Base-by-base conservation (phyloP, 2,113 vertebrate species). In the Chloropsis cyanopogon region DNA sequence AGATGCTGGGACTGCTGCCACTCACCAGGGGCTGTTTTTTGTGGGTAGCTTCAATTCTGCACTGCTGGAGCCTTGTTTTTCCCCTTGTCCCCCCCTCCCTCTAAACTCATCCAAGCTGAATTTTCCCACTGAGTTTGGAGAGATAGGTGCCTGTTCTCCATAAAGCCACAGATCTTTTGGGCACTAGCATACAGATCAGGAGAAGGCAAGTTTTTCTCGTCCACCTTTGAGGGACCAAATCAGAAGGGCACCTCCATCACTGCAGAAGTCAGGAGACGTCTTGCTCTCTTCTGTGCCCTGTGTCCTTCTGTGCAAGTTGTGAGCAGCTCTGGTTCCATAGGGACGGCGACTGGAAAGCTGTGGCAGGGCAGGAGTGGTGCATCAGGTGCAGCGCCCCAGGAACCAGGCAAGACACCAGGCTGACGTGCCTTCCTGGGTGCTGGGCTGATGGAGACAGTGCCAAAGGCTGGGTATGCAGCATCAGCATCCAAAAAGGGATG, bases 11-110 rank as follows among this genome's bases (percentile, higher is more conserved):
- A 64, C 22, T 66, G 50, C 52, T 57, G 50, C 69, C 49, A 29
- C 46, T 52, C 28, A 15, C 19, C 7, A 0, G 9, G 42, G 18
- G 20, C 7, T 49, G 25, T 53, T 85, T 82, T 49, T 53, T 64
- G n/a, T 2, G 3, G 17, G 39, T 77, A 83, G 72, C 33, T 24
- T 86, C 28, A 70, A 29, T 68, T 60, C 52, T 60, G 41, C 4
- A 1, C 44, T 4, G 1, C 42, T 0, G 0, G 52, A 60, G 24
- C 39, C 3, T 0, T n/a, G 22, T 39, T 13, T 71, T 88, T 46
- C 29, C 6, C 35, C 29, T 29, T 28, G 31, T 63, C 3, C 6
- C 15, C 42, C 14, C 2, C 11, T 6, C 7, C 20, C 29, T 31
- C 41, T 49, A 1, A 4, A 4, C 33, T 90, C 6, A 1, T 22